Base-by-base conservation (phyloP, 2,888 invertebrate genomes). In the Temnothorax rugatulus region DNA sequence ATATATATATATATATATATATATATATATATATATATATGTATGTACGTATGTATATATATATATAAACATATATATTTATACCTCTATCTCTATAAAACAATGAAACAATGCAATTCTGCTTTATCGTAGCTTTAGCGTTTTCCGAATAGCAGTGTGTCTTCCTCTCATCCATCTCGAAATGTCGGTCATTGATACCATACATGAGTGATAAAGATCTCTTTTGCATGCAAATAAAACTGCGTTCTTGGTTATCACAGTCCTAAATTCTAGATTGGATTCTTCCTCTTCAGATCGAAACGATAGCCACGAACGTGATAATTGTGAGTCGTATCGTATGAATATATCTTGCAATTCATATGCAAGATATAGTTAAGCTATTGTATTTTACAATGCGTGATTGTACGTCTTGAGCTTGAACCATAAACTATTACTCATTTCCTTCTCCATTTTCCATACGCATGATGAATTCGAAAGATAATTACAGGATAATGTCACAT, bases 341-440 rank as follows among this genome's bases (percentile, higher is more conserved):
- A 21, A 79, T 34, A 47, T 75, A 47, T 41, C 61, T 79, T 73
- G 61, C 29, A 34, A n/a, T 47, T 71, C 9, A 44, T 44, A 79
- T 44, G 41, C 52, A 87, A 59, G 59, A 57, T 57, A 79, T 25
- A 75, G 18, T 61, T 57, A 73, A 66, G 54, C 57, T 79, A 63
- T 75, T 61, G 63, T 52, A 84, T 25, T 84, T 84, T 34, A 59
- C 38, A 84, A 77, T 83, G 64, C 29, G 64, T 82, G 82, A 86
- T 89, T 89, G 85, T 87, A 85, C 68, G 63, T 63, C 21, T 87
- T 87, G 89, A 89, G 90, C 85, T 57, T 82, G 63, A 85, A 82
- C 63, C 59, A 76, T 79, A 64, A 87, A 81, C 50, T 83, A 85
- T 77, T 61, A 29, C 38, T 18, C n/a, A 8, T 68, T 21, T 66